Conservation (phyloP, 2,797 vertebrate genomes). For the Coregonus sp. region DNA sequence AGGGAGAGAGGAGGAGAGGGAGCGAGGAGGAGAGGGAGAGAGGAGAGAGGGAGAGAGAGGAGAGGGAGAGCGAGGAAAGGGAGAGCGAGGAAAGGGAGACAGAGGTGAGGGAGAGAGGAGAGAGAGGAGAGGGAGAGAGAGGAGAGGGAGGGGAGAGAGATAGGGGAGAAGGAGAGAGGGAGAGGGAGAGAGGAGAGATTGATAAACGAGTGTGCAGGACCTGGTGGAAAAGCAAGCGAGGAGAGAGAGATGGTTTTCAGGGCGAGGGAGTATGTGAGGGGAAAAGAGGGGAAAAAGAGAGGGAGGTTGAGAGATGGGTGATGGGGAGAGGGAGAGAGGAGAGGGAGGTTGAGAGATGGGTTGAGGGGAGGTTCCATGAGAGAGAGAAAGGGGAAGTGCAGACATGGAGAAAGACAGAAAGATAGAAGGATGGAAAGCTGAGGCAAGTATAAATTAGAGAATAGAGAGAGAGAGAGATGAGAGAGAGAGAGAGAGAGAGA, state of each 20-base stretch:
- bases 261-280: no score
- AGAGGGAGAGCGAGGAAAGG: slow-evolving; percentile 2
- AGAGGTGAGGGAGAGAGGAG: slow-evolving; percentile 18
- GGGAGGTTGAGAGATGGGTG: not conserved
- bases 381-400: slow-evolving; percentile 37
- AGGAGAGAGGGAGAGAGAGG: not conserved
- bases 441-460: not conserved
- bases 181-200: slow-evolving; percentile 1
- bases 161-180: slow-evolving; percentile 22
- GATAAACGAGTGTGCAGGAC: no score
- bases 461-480: no score
- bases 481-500: no score
- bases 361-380: not conserved
- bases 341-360: no score
- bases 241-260: no score
- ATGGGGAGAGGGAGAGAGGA: not conserved
- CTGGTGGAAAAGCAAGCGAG: no score
- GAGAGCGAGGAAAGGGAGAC: slow-evolving; percentile 21
- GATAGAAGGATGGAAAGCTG: slow-evolving; percentile 49
- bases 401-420: slow-evolving; percentile 36
- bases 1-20: not conserved
- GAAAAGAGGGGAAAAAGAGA: slow-evolving; percentile 2
- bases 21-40: not conserved
- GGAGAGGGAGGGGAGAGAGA: not conserved
- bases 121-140: slow-evolving; percentile 3